A percentile compares a stretch with the other conserved stretches of the same genome.
phyloP scores from a whole-genome alignment of 2,888 invertebrate species.

The Eumacrocentrus americanus region DNA sequence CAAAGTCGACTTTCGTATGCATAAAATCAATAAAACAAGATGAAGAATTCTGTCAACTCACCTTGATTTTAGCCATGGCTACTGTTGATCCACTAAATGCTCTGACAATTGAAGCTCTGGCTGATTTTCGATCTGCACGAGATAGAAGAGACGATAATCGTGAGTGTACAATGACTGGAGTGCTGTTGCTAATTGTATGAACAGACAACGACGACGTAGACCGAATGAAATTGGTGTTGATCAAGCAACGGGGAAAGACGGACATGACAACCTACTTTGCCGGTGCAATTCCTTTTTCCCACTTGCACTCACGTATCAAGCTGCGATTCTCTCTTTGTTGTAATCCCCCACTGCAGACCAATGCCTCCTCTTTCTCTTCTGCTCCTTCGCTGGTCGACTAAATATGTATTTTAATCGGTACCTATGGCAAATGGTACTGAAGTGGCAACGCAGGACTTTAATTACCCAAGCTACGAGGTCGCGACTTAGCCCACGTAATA shows the following conservation, averaged over 20 bases:
- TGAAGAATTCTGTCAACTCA: conserved; percentile 27
- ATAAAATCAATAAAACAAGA: too few relatives aligned
- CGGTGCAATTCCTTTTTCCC: conserved; percentile 29
- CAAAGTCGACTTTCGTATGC: too few relatives aligned
- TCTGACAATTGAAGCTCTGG: conserved; percentile 31
- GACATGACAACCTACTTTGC: conserved; percentile 50
- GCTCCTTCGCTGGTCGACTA: not conserved
- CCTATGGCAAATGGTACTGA: not conserved
- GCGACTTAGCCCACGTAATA: too few relatives aligned
- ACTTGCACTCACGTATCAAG: conserved; percentile 8
- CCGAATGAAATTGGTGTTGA: conserved; percentile 45
- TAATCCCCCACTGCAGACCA: not conserved
- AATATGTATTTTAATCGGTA: not conserved
- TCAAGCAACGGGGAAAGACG: conserved; percentile 45
- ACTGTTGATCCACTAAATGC: conserved; percentile 40
- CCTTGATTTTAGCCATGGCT: conserved; percentile 57
- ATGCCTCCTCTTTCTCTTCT: not conserved
- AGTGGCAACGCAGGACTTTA: too few relatives aligned
- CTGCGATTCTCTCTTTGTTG: not conserved
- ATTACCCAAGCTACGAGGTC: too few relatives aligned
- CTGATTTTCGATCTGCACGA: conserved; percentile 18
- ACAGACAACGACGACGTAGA: conserved; percentile 34
- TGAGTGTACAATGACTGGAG: conserved; percentile 29
- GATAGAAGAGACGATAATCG: conserved; percentile 12
- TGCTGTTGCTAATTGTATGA: conserved; percentile 34